Evolutionary conservation across 2,113 vertebrate species (phyloP), one percentile per base, ranked within the genome.

Genomic region (Rhinoptilus africanus): DNA sequence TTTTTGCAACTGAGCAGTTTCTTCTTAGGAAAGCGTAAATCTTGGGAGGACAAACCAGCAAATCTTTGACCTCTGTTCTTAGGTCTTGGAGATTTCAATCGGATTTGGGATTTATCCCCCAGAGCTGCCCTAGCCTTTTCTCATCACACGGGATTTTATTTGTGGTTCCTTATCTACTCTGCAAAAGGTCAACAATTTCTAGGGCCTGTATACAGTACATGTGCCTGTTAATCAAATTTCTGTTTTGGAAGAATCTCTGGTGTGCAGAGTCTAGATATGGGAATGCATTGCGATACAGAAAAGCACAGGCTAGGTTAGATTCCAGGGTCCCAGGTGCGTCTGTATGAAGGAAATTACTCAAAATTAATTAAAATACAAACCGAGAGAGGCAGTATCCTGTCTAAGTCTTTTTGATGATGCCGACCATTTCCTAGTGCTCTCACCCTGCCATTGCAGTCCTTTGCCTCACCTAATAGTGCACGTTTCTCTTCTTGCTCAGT

Each of bases 401-500:
- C 69, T 32, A 21, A 24, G 48, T 18, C 5, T 12, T 17, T 39
- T 21, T 62, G 68, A 66, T 30, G 67, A 5, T 66, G 35, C 72
- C 80, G 82, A 34, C 53, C 14, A 1, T 79, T 68, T 79, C 62
- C 64, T 41, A 21, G 20, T 5, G 64, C 87, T 78, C 35, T 48
- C 74, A 17, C 14, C 51, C n/a, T 7, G 18, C 75, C 16, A 4
- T 68, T 5, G 4, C 45, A 10, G 22, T 24, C 11, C 69, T 67
- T 32, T 45, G 39, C 91, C 74, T 94, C 74, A 18, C n/a, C 85
- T 92, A 68, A 93, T 9, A 41, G 67, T 13, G 53, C 82, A 27
- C 12, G 5, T 89, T 86, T 91, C 75, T 94, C 85, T 93, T 88
- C 77, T 75, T 85, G 88, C 89, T 48, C 91, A 99, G 99, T 98